Conservation (phyloP, 2,888 invertebrate genomes). For the Megamerina dolium region DNA sequence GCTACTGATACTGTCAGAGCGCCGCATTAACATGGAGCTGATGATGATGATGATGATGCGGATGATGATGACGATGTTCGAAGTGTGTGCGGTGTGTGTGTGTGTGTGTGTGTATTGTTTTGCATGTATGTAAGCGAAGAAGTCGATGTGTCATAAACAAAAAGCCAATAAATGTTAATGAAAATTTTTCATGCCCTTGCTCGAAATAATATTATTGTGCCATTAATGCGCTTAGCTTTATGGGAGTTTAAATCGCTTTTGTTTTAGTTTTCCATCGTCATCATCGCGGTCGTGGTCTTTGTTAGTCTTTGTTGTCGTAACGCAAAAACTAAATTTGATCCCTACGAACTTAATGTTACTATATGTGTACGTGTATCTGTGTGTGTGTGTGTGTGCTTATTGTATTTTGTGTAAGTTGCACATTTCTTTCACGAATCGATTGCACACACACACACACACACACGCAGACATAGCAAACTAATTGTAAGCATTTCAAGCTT, state of each 20-base stretch:
- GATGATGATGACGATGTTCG: not conserved
- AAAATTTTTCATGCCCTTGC: conserved; percentile 14
- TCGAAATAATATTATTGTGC: conserved; percentile 35
- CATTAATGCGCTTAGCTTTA: conserved; percentile 40
- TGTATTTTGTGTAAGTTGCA: too few species aligned
- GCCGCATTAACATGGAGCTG: too few species aligned
- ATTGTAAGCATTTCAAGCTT: too few species aligned
- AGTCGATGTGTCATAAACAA: conserved; percentile 30
- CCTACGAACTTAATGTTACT: too few species aligned
- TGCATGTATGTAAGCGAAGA: too few species aligned
- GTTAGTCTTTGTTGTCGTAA: not conserved
- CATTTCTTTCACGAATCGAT: too few species aligned
- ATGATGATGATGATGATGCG: not conserved
- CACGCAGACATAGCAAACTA: too few species aligned
- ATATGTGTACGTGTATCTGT: too few species aligned
- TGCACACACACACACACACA: too few species aligned
- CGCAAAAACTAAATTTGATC: too few species aligned
- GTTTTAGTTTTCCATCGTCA: conserved; percentile 2
- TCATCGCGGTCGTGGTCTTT: not conserved
- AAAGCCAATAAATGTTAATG: conserved; percentile 42
- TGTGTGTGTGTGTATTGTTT: not conserved
- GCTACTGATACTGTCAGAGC: conserved; percentile 33
- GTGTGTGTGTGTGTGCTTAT: too few species aligned
- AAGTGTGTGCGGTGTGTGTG: not conserved
- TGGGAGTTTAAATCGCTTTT: conserved; percentile 42